These are phyloP conservation scores for Meloe dianella DNA, from an alignment of 2,888 invertebrate species.

Conservation along the genomic window DNA sequence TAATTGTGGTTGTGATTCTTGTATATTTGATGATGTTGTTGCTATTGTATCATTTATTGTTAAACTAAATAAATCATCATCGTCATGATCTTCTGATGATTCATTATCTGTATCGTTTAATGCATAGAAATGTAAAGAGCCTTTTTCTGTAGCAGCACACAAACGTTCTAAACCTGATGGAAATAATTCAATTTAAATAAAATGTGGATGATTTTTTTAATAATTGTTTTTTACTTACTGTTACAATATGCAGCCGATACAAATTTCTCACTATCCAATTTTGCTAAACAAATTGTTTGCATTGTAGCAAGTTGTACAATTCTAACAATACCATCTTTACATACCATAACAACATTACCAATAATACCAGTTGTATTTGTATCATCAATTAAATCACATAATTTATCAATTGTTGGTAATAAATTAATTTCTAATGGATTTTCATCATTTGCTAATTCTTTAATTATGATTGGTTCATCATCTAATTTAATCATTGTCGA, in stretches of 20 bases:
- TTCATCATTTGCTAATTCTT: constrained; percentile 69
- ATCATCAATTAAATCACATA: constrained; percentile 35
- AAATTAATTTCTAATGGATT: constrained; percentile 74
- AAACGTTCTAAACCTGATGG: constrained; percentile 80
- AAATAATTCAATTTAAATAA: no score
- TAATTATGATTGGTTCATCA: constrained; percentile 67
- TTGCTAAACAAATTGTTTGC: constrained; percentile 70
- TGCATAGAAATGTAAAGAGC: constrained; percentile 83
- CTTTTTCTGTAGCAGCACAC: constrained; percentile 81
- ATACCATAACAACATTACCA: constrained; percentile 75
- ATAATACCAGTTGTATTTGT: constrained; percentile 43
- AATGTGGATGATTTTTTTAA: no score
- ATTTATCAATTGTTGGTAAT: constrained; percentile 64
- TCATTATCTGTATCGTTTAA: constrained; percentile 76
- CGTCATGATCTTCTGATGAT: constrained; percentile 74
- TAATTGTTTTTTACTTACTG: constrained; percentile 66
- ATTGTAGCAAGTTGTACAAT: constrained; percentile 76
- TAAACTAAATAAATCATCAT: constrained; percentile 64
- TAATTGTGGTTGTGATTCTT: not conserved
- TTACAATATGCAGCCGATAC: constrained; percentile 86
- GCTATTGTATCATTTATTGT: constrained; percentile 18
- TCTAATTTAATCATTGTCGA: constrained; percentile 62
- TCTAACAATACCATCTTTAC: constrained; percentile 76
- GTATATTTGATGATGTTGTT: not conserved
- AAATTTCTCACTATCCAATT: constrained; percentile 73